Percentiles rank a stretch among this genome's conserved stretches.
Conservation (phyloP, 2,113 vertebrate species). For the Atractosteus spatula region DNA sequence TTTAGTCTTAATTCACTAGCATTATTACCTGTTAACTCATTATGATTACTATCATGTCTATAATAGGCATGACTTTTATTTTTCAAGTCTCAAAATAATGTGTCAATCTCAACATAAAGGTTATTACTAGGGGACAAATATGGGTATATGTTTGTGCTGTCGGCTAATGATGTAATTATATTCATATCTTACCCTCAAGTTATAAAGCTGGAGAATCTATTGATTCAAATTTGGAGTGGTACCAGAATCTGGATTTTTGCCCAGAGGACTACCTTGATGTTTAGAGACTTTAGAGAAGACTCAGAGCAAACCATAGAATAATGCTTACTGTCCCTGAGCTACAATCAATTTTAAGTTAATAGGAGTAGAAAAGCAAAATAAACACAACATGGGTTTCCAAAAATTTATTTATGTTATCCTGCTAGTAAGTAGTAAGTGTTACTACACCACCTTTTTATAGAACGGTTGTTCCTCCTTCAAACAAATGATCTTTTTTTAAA, state of each 20-base stretch:
- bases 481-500: too few relatives aligned
- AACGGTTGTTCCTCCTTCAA: too few relatives aligned
- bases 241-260: not conserved
- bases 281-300: not conserved
- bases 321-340: too few relatives aligned
- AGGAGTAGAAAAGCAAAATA: too few relatives aligned
- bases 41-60: not conserved
- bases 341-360: too few relatives aligned
- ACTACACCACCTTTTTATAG: too few relatives aligned
- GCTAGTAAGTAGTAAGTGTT: too few relatives aligned
- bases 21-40: not conserved
- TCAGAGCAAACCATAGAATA: too few relatives aligned
- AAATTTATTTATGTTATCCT: too few relatives aligned
- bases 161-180: not conserved
- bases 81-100: not conserved
- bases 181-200: not conserved
- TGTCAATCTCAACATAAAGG: not conserved
- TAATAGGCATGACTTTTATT: not conserved
- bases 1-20: too few relatives aligned
- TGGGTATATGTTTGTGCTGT: not conserved
- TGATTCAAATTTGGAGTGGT: not conserved
- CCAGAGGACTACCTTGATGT: constrained; percentile 1
- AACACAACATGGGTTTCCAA: too few relatives aligned
- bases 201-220: not conserved
- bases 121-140: not conserved